Conservation (phyloP, 2,113 vertebrate genomes). For the Aptenodytes patagonicus region DNA sequence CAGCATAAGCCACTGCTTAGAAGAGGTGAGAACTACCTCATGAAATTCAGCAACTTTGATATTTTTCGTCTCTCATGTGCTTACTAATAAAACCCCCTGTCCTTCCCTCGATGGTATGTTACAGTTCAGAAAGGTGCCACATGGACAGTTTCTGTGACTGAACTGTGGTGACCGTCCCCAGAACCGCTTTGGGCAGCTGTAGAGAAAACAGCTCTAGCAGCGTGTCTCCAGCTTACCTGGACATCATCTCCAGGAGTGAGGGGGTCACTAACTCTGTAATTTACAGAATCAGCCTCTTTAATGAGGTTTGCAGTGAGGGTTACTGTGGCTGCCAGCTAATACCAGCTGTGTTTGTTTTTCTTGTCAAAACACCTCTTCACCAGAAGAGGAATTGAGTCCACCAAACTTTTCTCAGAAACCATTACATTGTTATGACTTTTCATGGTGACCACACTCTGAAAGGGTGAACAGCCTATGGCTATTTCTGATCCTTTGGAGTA, state of each 20-base stretch:
- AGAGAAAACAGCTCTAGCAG: not conserved
- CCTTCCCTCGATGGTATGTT: not conserved
- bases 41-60: not conserved
- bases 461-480: not conserved
- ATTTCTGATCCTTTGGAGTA: not conserved
- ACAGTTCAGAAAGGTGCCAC: not conserved
- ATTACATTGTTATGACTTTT: rapidly evolving
- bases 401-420: not conserved
- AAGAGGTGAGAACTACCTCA: not conserved
- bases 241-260: not conserved
- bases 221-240: not conserved
- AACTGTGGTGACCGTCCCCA: not conserved
- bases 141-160: not conserved
- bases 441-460: not conserved
- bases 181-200: not conserved
- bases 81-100: not conserved
- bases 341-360: not conserved
- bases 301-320: not conserved
- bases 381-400: not conserved
- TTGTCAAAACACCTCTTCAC: not conserved
- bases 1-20: not conserved
- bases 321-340: not conserved
- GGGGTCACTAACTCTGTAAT: not conserved
- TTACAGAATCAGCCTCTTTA: not conserved
- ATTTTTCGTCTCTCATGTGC: not conserved